Evolutionary conservation across 2,797 vertebrate genomes (phyloP).

Genomic region (Lacerta agilis): DNA sequence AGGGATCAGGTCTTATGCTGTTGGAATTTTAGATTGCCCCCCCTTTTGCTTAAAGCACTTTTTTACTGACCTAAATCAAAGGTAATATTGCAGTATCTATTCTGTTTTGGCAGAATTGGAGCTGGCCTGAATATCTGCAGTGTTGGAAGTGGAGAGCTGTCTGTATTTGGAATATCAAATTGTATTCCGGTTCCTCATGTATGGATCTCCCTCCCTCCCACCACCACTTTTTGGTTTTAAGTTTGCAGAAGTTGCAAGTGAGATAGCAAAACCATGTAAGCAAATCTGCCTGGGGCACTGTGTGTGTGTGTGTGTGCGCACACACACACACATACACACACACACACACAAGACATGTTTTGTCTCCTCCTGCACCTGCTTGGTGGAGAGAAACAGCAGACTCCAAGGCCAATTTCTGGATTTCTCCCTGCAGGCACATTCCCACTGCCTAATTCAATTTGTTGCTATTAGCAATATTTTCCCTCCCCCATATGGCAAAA

Average conservation of each 20-base stretch:
- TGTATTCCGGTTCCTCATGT: not conserved
- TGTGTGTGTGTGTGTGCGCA: not conserved
- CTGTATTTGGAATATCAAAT: not conserved
- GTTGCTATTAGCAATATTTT: constrained; percentile 52
- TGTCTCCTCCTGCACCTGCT: accelerated
- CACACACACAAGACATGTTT: not conserved
- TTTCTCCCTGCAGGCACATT: not conserved
- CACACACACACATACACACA: too few species aligned
- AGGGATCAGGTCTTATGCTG: too few species aligned
- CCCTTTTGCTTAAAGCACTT: too few species aligned
- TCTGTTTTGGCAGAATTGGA: not conserved
- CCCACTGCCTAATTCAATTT: constrained; percentile 31
- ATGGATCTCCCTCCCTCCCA: not conserved
- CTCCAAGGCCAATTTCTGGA: not conserved
- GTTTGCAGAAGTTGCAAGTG: not conserved
- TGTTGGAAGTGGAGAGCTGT: not conserved
- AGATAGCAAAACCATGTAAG: not conserved
- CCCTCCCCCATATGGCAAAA: constrained; percentile 34
- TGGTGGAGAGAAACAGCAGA: accelerated
- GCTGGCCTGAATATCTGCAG: not conserved
- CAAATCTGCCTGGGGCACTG: not conserved
- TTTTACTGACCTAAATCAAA: too few species aligned
- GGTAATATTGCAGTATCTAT: not conserved
- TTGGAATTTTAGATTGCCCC: too few species aligned
- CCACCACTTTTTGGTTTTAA: not conserved